These are phyloP conservation scores for Galagoides demidoff DNA, from an alignment of 2,797 vertebrate species.

Conservation along the genomic window DNA sequence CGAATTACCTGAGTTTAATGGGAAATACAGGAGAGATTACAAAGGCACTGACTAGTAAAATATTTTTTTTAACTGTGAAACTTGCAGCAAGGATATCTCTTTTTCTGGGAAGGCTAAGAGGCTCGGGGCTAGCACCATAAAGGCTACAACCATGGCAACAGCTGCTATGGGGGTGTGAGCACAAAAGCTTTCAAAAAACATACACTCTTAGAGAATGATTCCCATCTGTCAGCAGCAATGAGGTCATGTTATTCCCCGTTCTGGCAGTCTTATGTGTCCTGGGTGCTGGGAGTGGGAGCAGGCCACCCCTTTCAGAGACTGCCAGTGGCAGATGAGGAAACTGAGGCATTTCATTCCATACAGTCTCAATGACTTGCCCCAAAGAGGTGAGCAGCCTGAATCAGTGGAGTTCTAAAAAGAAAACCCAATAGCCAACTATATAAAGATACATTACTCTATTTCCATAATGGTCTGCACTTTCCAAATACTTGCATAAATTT, in stretches of 20 bases:
- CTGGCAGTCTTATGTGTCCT: not conserved
- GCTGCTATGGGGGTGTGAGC: constrained; percentile 8
- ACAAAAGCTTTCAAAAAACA: constrained; percentile 66
- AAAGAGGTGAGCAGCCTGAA: not conserved
- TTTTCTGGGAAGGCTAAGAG: constrained; percentile 60
- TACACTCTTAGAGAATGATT: constrained; percentile 68
- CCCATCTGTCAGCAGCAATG: constrained; percentile 72
- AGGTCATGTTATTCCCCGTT: constrained; percentile 61
- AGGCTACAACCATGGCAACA: constrained; percentile 54
- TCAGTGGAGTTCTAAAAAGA: constrained; percentile 11
- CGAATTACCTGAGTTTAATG: constrained; percentile 68
- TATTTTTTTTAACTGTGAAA: constrained; percentile 73
- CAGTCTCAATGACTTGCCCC: not conserved
- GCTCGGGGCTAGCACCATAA: constrained; percentile 12
- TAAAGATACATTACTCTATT: not conserved
- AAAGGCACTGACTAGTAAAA: constrained; percentile 67
- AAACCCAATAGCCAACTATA: not conserved
- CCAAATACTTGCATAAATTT: constrained; percentile 31
- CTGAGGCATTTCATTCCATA: constrained; percentile 20
- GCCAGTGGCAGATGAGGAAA: constrained; percentile 47
- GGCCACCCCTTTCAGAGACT: not conserved
- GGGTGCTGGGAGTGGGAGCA: not conserved
- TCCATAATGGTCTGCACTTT: not conserved
- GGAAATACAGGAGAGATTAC: constrained; percentile 67
- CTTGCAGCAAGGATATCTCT: constrained; percentile 44